A percentile compares a stretch with the other conserved stretches of the same genome.
These are phyloP conservation scores for Buathra laborator DNA, from an alignment of 2,888 invertebrate genomes.

Conservation along the genomic window DNA sequence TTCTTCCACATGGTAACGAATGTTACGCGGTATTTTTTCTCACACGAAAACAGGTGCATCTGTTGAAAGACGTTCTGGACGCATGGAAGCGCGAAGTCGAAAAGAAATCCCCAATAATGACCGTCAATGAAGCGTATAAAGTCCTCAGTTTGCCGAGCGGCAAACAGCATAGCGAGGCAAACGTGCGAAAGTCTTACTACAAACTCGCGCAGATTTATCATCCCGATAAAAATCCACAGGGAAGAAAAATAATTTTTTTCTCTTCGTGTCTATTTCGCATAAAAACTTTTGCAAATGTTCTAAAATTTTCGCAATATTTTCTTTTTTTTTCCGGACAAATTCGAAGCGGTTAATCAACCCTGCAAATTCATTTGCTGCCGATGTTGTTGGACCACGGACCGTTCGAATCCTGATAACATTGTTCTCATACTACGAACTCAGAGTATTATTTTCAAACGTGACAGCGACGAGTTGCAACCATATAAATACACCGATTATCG, in stretches of 20 bases:
- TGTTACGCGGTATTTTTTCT: background rate
- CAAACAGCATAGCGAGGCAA: slow-evolving; percentile 92
- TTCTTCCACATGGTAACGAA: no score
- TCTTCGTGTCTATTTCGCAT: background rate
- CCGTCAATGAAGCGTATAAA: slow-evolving; percentile 96
- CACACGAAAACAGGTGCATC: slow-evolving; percentile 88
- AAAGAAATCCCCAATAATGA: slow-evolving; percentile 99
- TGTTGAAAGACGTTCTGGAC: slow-evolving; percentile 97
- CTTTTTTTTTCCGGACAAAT: slow-evolving; percentile 90
- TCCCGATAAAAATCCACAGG: slow-evolving; percentile 99
- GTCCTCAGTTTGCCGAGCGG: slow-evolving; percentile 90
- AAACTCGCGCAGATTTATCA: slow-evolving; percentile 98
- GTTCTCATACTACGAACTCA: slow-evolving; percentile 96
- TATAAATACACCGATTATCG: slow-evolving; percentile 99
- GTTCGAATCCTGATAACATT: slow-evolving; percentile 98
- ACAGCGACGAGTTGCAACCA: slow-evolving; percentile 94
- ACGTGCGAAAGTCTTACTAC: slow-evolving; percentile 98
- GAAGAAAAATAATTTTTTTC: slow-evolving; percentile 89
- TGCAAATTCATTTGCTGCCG: slow-evolving; percentile 99
- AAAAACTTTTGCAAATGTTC: background rate
- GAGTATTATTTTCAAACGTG: slow-evolving; percentile 97
- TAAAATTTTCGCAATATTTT: no score
- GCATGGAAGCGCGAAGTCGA: slow-evolving; percentile 99
- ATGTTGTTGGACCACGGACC: slow-evolving; percentile 93
- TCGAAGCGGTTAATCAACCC: slow-evolving; percentile 98